Evolutionary conservation across 2,888 invertebrate genomes (phyloP).

Genomic region (Trichogramma evanescens): DNA sequence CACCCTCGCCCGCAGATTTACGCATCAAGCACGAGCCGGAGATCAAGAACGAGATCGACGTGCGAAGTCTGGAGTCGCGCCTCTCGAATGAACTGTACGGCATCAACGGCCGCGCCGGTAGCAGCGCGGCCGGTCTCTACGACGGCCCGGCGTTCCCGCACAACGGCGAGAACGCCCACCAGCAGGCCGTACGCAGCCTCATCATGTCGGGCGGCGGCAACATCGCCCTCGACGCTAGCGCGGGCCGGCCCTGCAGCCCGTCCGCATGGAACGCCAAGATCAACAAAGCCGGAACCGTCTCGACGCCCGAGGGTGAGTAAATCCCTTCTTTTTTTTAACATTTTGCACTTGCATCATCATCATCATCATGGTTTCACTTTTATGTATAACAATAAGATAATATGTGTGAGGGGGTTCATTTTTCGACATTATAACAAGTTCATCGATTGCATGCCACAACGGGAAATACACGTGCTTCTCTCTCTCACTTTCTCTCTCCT

Average conservation of each 20-base stretch:
- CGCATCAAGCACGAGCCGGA: slow-evolving; percentile 57
- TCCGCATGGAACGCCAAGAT: slow-evolving; percentile 55
- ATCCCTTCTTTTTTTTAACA: not conserved
- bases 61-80: slow-evolving; percentile 41
- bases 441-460: no score
- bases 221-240: slow-evolving; percentile 42
- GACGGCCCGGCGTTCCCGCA: slow-evolving; percentile 30
- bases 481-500: no score
- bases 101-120: slow-evolving; percentile 34
- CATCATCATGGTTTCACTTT: no score
- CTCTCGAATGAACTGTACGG: slow-evolving; percentile 38
- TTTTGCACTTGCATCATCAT: no score
- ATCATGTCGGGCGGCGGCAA: slow-evolving; percentile 27
- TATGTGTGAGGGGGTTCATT: no score
- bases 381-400: no score
- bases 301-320: slow-evolving; percentile 73
- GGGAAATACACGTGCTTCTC: no score
- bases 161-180: slow-evolving; percentile 15
- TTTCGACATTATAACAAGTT: no score
- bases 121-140: slow-evolving; percentile 42
- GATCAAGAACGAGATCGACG: slow-evolving; percentile 44
- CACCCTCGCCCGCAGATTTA: slow-evolving; percentile 32
- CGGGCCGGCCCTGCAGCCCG: slow-evolving; percentile 40
- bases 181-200: slow-evolving; percentile 26
- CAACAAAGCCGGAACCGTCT: slow-evolving; percentile 69